These are phyloP conservation scores for Plectrocnemia conspersa DNA, from an alignment of 1,140 invertebrate genomes.

Conservation along the genomic window DNA sequence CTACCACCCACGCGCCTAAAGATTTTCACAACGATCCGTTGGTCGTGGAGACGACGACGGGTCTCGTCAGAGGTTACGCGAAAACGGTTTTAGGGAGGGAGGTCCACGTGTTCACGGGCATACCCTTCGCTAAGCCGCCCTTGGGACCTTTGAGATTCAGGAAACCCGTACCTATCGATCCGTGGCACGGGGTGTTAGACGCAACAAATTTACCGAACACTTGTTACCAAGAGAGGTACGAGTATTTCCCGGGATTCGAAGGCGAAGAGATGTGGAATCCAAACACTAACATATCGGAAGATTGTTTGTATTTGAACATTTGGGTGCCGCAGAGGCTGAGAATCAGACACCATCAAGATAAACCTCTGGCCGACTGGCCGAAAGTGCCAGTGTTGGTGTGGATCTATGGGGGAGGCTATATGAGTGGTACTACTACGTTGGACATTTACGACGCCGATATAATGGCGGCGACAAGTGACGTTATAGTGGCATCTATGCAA, in stretches of 20 bases:
- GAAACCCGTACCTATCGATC: conserved; percentile 76
- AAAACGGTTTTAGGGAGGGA: conserved; percentile 72
- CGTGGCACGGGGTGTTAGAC: conserved; percentile 79
- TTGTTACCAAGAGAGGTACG: conserved; percentile 81
- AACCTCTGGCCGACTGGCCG: conserved; percentile 49
- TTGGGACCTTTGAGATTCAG: conserved; percentile 81
- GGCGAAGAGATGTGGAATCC: conserved; percentile 96
- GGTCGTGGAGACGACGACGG: conserved; percentile 74
- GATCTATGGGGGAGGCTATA: conserved; percentile 90
- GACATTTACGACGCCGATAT: conserved; percentile 86
- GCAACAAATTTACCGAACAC: conserved; percentile 75
- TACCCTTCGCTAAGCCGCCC: conserved; percentile 93
- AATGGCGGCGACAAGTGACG: conserved; percentile 74
- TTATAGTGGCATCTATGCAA: conserved; percentile 83
- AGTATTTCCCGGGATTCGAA: conserved; percentile 82
- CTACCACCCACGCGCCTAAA: conserved; percentile 49
- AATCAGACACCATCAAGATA: conserved; percentile 60
- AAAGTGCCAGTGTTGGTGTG: conserved; percentile 81
- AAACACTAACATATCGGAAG: conserved; percentile 87
- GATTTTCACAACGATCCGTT: conserved; percentile 64
- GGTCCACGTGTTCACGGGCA: conserved; percentile 87
- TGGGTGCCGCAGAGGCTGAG: conserved; percentile 79
- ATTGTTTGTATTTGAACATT: conserved; percentile 89
- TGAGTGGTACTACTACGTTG: conserved; percentile 84
- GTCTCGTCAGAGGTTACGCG: conserved; percentile 70